These are phyloP conservation scores for Rhagonycha lutea DNA, from an alignment of 2,888 invertebrate species.

Conservation along the genomic window DNA sequence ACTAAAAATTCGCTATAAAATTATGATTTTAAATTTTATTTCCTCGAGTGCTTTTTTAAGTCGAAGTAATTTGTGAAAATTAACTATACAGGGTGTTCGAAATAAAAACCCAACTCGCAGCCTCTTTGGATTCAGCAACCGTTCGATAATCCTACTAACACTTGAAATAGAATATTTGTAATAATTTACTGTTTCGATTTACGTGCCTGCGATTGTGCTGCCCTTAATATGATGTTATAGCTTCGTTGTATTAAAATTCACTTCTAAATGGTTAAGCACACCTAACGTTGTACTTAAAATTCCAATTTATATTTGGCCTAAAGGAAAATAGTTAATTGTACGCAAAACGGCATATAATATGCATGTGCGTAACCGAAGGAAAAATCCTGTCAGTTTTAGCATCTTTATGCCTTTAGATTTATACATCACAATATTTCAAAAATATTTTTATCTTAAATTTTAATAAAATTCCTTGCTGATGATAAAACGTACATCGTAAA, in stretches of 20 bases:
- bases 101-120: too few relatives aligned
- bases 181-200: too few relatives aligned
- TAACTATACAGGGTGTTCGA: too few relatives aligned
- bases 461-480: not conserved
- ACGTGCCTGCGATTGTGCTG: too few relatives aligned
- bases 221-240: too few relatives aligned
- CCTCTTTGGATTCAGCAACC: too few relatives aligned
- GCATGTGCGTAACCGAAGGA: not conserved
- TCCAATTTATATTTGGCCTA: not conserved
- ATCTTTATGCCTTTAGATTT: not conserved
- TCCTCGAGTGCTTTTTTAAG: too few relatives aligned
- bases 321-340: not conserved
- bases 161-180: too few relatives aligned
- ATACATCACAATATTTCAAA: not conserved
- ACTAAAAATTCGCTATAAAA: not conserved
- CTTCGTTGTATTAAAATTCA: too few relatives aligned
- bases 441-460: not conserved
- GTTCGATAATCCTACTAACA: too few relatives aligned
- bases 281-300: not conserved
- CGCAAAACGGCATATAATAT: not conserved
- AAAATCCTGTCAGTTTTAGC: not conserved
- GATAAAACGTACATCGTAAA: not conserved
- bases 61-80: too few relatives aligned
- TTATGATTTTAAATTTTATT: not conserved
- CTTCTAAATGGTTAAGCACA: not conserved